phyloP scores from a whole-genome alignment of 2,888 invertebrate species.

The Andrena hattorfiana region DNA sequence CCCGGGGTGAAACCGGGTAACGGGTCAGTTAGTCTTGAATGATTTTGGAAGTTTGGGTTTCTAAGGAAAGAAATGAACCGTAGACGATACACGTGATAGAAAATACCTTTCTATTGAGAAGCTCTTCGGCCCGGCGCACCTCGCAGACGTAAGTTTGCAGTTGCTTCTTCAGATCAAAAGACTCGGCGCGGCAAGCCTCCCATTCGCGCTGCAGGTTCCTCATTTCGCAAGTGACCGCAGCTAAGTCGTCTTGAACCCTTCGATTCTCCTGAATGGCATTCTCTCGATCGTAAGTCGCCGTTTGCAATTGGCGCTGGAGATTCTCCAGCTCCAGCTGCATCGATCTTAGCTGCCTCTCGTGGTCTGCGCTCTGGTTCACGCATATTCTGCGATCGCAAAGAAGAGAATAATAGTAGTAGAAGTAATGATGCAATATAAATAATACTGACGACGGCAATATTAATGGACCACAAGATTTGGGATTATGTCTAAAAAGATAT shows the following conservation, averaged over 20 bases:
- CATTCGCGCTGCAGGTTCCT: constrained; percentile 89
- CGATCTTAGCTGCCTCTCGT: constrained; percentile 78
- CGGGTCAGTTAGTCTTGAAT: too few species aligned
- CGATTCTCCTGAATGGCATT: constrained; percentile 89
- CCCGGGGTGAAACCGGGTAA: too few species aligned
- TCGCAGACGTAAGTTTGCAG: constrained; percentile 93
- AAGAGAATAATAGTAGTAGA: too few species aligned
- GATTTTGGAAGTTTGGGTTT: too few species aligned
- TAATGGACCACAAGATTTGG: too few species aligned
- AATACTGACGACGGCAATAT: not conserved
- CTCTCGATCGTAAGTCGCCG: constrained; percentile 87
- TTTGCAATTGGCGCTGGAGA: constrained; percentile 87
- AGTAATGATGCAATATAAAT: not conserved
- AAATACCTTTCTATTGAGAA: constrained; percentile 89
- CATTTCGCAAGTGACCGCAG: constrained; percentile 88
- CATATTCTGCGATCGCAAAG: not conserved
- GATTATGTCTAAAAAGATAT: too few species aligned
- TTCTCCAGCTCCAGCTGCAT: constrained; percentile 86
- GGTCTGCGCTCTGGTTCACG: constrained; percentile 79
- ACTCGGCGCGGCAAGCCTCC: constrained; percentile 90
- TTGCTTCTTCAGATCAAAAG: constrained; percentile 91
- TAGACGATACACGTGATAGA: too few species aligned
- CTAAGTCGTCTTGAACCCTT: constrained; percentile 90
- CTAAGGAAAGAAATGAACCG: too few species aligned
- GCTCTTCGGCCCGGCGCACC: constrained; percentile 92